Base-by-base conservation (phyloP, 2,797 vertebrate genomes). In the Myotis myotis region DNA sequence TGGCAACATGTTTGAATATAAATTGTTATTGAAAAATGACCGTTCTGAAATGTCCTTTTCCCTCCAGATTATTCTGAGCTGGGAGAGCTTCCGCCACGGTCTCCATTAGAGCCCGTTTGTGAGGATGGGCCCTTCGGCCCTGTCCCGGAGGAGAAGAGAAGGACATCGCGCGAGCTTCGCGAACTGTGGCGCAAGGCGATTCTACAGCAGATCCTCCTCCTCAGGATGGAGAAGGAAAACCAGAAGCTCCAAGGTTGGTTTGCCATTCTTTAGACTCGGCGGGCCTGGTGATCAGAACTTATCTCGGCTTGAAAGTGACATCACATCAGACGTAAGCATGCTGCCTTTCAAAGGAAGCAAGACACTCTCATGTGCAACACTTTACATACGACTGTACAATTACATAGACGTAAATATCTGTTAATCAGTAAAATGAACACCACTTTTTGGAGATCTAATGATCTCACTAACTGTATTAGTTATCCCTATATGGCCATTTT, bases 161-260 rank as follows among this genome's bases (percentile, higher is more conserved):
- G 97, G 81, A 99, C 98, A 7, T 97, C 98, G 20, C 98, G 97
- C 0, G 99, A 99, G 96, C 99, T 99, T 49, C 98, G 99, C 0
- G 99, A 99, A 82, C 98, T 99, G n/a, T 99, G 99, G 99, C 99
- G 98, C 96, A 99, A 99, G 97, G 99, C 99, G 71, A 99, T 99
- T 95, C 97, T 99, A 28, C 99, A 99, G 95, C 99, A 99, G 98
- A 99, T 99, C 95, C 98, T 99, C 64, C 99, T 99, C 0, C 99
- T 99, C 86, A 98, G 99, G 96, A 99, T 99, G 99, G 99, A 99
- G 98, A 99, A 97, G 71, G 99, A 99, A 98, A 99, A 99, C 96
- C 99, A 99, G 97, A 99, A 99, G 92, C 98, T 99, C 30, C 99
- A 99, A 98, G 99, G 99, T 99, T 84, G 97, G 98, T 96, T 30